Base-by-base conservation (phyloP, 1,140 invertebrate genomes). In the Megalopta genalis region DNA sequence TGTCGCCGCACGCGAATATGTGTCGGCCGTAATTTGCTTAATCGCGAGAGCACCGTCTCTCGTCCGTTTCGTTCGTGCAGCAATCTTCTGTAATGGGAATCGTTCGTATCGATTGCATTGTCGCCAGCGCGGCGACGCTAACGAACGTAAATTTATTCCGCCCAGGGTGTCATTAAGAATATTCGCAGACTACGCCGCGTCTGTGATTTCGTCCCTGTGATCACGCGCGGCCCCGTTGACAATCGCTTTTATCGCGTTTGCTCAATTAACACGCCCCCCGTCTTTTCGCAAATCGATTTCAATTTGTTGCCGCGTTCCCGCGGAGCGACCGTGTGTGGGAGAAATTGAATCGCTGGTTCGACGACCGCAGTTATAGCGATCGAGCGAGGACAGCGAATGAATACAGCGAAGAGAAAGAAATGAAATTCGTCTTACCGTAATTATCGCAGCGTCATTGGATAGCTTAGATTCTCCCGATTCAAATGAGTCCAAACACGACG, bases 1-100 rank as follows among this genome's bases (percentile, higher is more conserved):
- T 23, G 37, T 12, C 52, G 54, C 52, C 57, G n/a, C 54, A 9
- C 21, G 4, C 1, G 7, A 3, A 23, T n/a, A 46, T 57, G 18
- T 10, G 73, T 10, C 65, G 39, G 4, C 21, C 65, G 27, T 14
- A 76, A 76, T 76, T 68, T 76, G 65, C 37, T 67, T 59, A 65
- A 65, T 64, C 49, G n/a, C 8, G 16, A 27, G 6, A 14, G 8
- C 6, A 42, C 54, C 52, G n/a, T 3, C n/a, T 5, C 0, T 27
- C 23, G 18, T 42, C 65, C 27, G 39, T 23, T 10, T 25, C 52
- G n/a, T n/a, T n/a, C n/a, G n/a, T n/a, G n/a, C n/a, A n/a, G n/a
- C n/a, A n/a, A 64, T 16, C 5, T 54, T 6, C 18, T 39, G n/a
- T 66, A 74, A 74, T 74, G 62, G 21, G 65, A 65, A 74, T 73